These are phyloP conservation scores for Rattus norvegicus DNA, from an alignment of 2,113 vertebrate genomes.

Conservation along the genomic window GRCr8 NC_086032.1:98558001-98558500, in stretches of 20 bases:
- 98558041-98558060: background rate
- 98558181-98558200: background rate
- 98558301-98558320: too few species aligned
- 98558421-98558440: too few species aligned
- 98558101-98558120: background rate
- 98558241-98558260: background rate
- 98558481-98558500: too few species aligned
- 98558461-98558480: too few species aligned
- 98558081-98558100: background rate
- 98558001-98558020: background rate
- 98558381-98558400: too few species aligned
- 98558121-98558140: background rate
- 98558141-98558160: too few species aligned
- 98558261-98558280: background rate
- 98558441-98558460: too few species aligned
- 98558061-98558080: background rate
- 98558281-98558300: background rate
- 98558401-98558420: too few species aligned
- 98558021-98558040: background rate
- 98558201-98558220: background rate
- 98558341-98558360: too few species aligned
- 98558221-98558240: background rate
- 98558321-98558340: too few species aligned
- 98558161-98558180: too few species aligned
- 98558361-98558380: too few species aligned